Base-by-base conservation (phyloP, 1,140 invertebrate genomes). In the Drosophila repletoides region DNA sequence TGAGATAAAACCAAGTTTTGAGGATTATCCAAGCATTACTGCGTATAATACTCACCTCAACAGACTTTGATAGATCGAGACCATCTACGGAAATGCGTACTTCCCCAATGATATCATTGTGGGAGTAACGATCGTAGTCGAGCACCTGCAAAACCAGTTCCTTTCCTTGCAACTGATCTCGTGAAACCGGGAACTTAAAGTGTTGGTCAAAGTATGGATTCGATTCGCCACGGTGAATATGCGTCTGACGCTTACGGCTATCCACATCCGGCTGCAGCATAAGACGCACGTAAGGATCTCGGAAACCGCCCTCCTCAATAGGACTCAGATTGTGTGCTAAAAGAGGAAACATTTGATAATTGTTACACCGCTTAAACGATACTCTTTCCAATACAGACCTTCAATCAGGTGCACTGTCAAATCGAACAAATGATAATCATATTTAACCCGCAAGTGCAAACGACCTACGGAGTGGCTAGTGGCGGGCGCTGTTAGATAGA, bases 341-440 rank as follows among this genome's bases (percentile, higher is more conserved):
- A 91, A 92, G 24, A 0, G 12, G 9, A 55, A 2, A 21, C 9
- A 2, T 33, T 5, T 2, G 29, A 5, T 0, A 6, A 9, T 10
- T 7, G 21, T 10, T 14, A 1, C 4, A 12, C 2, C 15, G 0
- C 2, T 4, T n/a, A 21, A 38, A 6, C 1, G n/a, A 5, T 5
- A 2, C 6, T 2, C n/a, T 3, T 12, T 21, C 26, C n/a, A 9
- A 33, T 10, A 58, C 53, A 74, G 88, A 96, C 95, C 95, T 94
- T 96, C 95, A 91, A 97, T 97, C 31, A 98, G 90, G 91, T 97
- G 95, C 15, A 97, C 95, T 59, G 96, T 94, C 34, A 98, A 91
- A 90, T 98, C 96, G 14, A 96, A 97, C 74, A 95, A 93, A 88
- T 97, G 94, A 80, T 97, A 97, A 90, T 98, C 96, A 76, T 97